Evolutionary conservation across 2,797 vertebrate genomes (phyloP), one percentile per base, ranked within the genome.

Genomic region (Neostethus bicornis): DNA sequence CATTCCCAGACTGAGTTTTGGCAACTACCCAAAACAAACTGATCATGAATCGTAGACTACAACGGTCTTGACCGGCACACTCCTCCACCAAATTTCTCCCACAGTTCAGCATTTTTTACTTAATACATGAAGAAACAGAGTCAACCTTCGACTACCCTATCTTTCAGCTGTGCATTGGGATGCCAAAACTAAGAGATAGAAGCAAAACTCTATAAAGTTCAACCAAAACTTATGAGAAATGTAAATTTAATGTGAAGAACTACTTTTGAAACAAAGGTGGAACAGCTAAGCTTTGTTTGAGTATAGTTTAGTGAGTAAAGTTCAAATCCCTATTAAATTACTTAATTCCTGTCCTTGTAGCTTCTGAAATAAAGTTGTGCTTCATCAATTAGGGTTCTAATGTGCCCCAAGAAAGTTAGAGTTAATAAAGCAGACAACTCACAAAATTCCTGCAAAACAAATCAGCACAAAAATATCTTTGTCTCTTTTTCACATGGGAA

Each of bases 21-120:
- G 76, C 73, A 38, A 29, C 11, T 51, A 28, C 58, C 61, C 67
- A 67, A 41, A 45, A 35, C 39, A 66, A 74, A 82, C 39, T 56
- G 48, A 66, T 70, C 65, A 73, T 65, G 41, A 67, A 53, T 58
- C 13, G 29, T 34, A 64, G 74, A 66, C 48, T 72, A 38, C 41
- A 51, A 62, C 35, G 9, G n/a, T 69, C 35, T 42, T 7, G 20
- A 58, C 54, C 53, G 41, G 38, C 38, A 32, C 43, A 63, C 46
- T 61, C 63, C 57, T 49, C 71, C 60, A 61, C 51, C 51, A 31
- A 66, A 58, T 59, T 43, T 37, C 53, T 39, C 51, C 32, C n/a
- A 45, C 72, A 3, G 39, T 41, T 44, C 41, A 67, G 59, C 60
- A 45, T 44, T 42, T 14, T 34, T 34, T 34, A n/a, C 32, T 34